These are phyloP conservation scores for Melanotaenia pygmaea DNA, from an alignment of 2,797 vertebrate genomes.

Conservation along the genomic window DNA sequence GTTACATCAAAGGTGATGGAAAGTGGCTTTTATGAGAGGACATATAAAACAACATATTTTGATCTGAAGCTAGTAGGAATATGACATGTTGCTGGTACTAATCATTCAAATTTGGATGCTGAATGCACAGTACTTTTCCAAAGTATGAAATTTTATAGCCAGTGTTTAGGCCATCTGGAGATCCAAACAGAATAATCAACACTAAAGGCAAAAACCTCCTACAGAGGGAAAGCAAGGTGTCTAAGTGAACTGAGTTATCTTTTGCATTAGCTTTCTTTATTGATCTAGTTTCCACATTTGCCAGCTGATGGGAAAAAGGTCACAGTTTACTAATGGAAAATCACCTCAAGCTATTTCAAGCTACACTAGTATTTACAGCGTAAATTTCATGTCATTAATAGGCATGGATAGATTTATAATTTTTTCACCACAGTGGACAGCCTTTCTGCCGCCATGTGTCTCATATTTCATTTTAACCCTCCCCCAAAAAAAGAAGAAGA, in stretches of 20 bases:
- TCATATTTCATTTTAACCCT: neutral
- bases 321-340: conserved; percentile 42
- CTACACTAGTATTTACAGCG: conserved; percentile 45
- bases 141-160: conserved; percentile 12
- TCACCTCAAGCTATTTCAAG: conserved; percentile 48
- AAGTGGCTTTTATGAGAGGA: conserved; percentile 57
- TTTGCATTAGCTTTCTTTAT: conserved; percentile 49
- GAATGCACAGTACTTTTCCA: conserved; percentile 19
- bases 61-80: conserved; percentile 33
- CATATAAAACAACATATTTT: conserved; percentile 57
- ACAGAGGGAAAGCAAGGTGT: conserved; percentile 29
- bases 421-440: neutral
- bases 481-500: no score
- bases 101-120: conserved; percentile 27
- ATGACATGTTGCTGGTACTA: conserved; percentile 24
- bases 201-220: conserved; percentile 19
- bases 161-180: conserved; percentile 24
- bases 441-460: neutral
- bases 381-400: conserved; percentile 44
- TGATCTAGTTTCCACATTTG: conserved; percentile 64
- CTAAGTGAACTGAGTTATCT: conserved; percentile 28
- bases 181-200: conserved; percentile 25
- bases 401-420: conserved; percentile 9
- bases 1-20: conserved; percentile 73
- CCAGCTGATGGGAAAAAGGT: conserved; percentile 41